Evolutionary conservation across 2,797 vertebrate genomes (phyloP).

Genomic region (Periparus ater): DNA sequence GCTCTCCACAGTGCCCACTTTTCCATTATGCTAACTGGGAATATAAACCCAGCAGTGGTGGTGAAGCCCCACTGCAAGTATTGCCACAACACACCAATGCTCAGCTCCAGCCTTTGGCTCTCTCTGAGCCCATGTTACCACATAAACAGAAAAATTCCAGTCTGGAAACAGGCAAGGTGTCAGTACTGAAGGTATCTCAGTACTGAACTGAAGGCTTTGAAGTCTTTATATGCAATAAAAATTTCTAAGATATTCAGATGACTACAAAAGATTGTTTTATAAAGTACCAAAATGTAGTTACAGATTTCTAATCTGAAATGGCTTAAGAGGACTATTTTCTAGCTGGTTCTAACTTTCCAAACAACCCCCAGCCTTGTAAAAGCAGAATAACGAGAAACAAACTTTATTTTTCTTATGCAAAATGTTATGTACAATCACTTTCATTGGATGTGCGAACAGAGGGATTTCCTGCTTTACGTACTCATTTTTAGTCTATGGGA

Average conservation of each 20-base stretch:
- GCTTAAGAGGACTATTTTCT: neutral
- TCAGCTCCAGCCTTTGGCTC: neutral
- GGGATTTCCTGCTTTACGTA: neutral
- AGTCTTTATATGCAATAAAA: neutral
- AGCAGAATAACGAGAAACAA: conserved; percentile 10
- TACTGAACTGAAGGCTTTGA: neutral
- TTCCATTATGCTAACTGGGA: neutral
- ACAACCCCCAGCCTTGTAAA: neutral
- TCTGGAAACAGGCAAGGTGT: neutral
- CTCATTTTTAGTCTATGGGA: neutral
- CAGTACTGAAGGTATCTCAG: neutral
- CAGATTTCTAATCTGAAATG: neutral
- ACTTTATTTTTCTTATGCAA: neutral
- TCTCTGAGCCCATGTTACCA: neutral
- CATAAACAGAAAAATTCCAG: neutral
- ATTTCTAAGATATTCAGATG: neutral
- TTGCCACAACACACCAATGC: neutral
- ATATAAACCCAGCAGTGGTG: neutral
- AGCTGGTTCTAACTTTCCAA: neutral
- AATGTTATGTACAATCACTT: neutral
- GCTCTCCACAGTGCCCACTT: conserved; percentile 29
- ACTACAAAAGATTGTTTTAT: neutral
- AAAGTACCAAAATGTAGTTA: neutral
- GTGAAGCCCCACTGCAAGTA: neutral
- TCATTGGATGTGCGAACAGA: neutral